These are phyloP conservation scores for Leiothrix lutea DNA, from an alignment of 2,113 vertebrate species.

Conservation along the genomic window DNA sequence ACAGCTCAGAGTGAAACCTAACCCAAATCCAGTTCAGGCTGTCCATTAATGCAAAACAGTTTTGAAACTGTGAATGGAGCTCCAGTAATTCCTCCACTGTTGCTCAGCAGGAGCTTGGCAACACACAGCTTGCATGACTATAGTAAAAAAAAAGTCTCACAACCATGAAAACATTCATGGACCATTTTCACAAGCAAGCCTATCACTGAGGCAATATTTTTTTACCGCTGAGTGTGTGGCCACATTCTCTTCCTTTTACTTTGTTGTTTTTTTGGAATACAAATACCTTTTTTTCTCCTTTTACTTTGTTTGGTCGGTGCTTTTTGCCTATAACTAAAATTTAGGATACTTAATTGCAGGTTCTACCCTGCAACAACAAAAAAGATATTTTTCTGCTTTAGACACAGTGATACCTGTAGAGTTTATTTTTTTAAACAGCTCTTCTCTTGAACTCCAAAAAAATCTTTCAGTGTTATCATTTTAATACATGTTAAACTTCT, in stretches of 20 bases:
- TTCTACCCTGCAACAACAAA: not conserved
- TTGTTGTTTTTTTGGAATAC: not conserved
- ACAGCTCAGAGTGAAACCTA: slow-evolving; percentile 48
- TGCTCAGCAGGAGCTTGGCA: slow-evolving; percentile 3
- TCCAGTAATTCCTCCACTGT: slow-evolving; percentile 21
- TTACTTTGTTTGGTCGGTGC: not conserved
- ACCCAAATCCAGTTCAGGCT: slow-evolving; percentile 28
- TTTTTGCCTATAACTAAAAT: not conserved
- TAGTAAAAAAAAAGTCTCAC: not conserved
- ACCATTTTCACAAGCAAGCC: not conserved
- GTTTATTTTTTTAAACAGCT: not conserved
- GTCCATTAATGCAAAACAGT: slow-evolving; percentile 34
- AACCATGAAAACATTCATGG: not conserved
- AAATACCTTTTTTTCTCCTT: not conserved
- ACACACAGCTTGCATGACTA: not conserved
- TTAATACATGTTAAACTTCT: not conserved
- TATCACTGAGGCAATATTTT: not conserved
- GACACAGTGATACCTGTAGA: not conserved
- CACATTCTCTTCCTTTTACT: not conserved
- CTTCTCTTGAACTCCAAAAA: not conserved
- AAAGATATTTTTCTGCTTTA: not conserved
- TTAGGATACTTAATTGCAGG: not conserved
- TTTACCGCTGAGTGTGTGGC: not conserved
- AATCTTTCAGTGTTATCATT: not conserved
- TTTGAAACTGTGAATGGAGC: slow-evolving; percentile 37